phyloP scores from a whole-genome alignment of 1,140 invertebrate genomes.

The Drosophila tristis region DNA sequence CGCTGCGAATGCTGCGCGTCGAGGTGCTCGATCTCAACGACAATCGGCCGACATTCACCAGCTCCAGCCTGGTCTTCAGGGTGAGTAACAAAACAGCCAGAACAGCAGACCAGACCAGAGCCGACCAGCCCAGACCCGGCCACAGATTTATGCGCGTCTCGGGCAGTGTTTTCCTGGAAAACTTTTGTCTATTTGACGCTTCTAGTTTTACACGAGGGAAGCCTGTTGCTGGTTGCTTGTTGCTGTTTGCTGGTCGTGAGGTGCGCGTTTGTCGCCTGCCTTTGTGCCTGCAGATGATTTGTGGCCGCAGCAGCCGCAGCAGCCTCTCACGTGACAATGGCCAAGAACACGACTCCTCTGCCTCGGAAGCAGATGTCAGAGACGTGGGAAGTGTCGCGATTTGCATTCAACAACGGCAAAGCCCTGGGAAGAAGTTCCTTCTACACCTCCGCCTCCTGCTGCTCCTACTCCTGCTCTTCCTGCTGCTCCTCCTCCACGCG shows the following conservation, averaged over 20 bases:
- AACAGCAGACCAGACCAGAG: too few relatives aligned
- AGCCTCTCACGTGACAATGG: conserved; percentile 81
- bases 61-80: conserved; percentile 94
- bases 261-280: conserved; percentile 71
- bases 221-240: background rate
- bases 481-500: conserved; percentile 62
- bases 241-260: conserved; percentile 55
- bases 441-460: conserved; percentile 41
- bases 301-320: conserved; percentile 51
- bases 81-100: conserved; percentile 86
- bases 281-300: conserved; percentile 76
- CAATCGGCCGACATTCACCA: conserved; percentile 95
- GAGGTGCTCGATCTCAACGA: conserved; percentile 96
- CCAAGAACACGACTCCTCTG: conserved; percentile 77
- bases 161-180: conserved; percentile 60
- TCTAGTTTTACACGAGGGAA: conserved; percentile 73
- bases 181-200: conserved; percentile 80
- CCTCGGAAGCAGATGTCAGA: conserved; percentile 44
- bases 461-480: conserved; percentile 33
- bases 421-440: conserved; percentile 16
- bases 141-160: conserved; percentile 44
- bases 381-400: conserved; percentile 54
- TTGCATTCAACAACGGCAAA: conserved; percentile 34
- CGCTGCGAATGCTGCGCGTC: conserved; percentile 91
- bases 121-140: too few relatives aligned